These are phyloP conservation scores for Perizoma flavofasciatum DNA, from an alignment of 2,888 invertebrate genomes.

Conservation along the genomic window DNA sequence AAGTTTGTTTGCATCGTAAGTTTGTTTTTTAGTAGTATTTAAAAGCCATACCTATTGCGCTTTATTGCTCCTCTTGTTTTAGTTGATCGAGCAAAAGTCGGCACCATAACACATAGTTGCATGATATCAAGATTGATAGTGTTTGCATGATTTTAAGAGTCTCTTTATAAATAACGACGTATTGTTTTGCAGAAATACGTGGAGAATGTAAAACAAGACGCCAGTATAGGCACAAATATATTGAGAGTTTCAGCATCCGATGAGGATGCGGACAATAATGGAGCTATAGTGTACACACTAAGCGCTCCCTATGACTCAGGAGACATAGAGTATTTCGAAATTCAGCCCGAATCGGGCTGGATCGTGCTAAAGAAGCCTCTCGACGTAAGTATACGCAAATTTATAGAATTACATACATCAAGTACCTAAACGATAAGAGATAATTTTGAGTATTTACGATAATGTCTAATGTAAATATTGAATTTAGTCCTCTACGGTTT, in stretches of 20 bases:
- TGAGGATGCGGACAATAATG: slow-evolving; percentile 98
- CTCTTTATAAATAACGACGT: slow-evolving; percentile 23
- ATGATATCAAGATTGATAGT: slow-evolving; percentile 47
- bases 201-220: slow-evolving; percentile 98
- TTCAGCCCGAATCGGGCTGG: slow-evolving; percentile 98
- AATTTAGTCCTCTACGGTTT: background rate
- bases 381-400: slow-evolving; percentile 92
- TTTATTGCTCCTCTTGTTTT: too few species aligned
- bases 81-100: too few species aligned
- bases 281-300: slow-evolving; percentile 95
- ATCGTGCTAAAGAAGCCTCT: slow-evolving; percentile 97
- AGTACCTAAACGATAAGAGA: slow-evolving; percentile 12
- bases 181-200: slow-evolving; percentile 93
- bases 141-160: slow-evolving; percentile 54
- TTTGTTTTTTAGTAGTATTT: too few species aligned
- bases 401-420: slow-evolving; percentile 42
- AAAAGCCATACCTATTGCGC: too few species aligned
- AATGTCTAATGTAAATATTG: background rate
- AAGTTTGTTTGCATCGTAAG: too few species aligned
- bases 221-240: slow-evolving; percentile 97
- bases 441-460: slow-evolving; percentile 17
- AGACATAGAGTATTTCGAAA: slow-evolving; percentile 97
- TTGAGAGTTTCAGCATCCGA: slow-evolving; percentile 97
- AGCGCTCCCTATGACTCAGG: slow-evolving; percentile 95
- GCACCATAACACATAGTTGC: slow-evolving; percentile 46